A percentile compares a stretch with the other conserved stretches of the same genome.
phyloP scores from a whole-genome alignment of 2,797 vertebrate genomes.

The Poeciliopsis presidionis region DNA sequence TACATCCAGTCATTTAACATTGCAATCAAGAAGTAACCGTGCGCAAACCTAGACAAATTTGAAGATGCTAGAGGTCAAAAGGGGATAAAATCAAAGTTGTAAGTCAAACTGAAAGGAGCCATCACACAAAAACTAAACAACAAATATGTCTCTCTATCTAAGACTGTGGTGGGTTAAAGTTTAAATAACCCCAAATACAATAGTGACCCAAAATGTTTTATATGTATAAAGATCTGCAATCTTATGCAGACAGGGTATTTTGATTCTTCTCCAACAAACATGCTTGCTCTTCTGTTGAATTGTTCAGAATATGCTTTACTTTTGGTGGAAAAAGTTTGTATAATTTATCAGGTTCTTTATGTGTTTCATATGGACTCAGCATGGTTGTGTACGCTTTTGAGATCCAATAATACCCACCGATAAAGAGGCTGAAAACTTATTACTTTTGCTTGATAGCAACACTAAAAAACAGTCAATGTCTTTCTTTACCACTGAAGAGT shows the following conservation, averaged over 20 bases:
- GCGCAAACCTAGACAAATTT: background rate
- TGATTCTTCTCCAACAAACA: background rate
- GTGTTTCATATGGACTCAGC: background rate
- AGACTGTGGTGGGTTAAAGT: background rate
- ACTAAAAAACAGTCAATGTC: background rate
- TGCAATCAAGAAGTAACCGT: slow-evolving; percentile 37
- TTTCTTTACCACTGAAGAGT: background rate
- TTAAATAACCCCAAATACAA: background rate
- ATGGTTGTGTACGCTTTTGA: background rate
- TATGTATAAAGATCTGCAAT: background rate
- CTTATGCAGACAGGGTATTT: background rate
- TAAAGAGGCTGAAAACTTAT: background rate
- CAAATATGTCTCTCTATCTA: background rate
- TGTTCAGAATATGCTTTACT: background rate
- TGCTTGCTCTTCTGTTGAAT: background rate
- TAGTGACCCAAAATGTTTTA: background rate
- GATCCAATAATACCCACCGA: background rate
- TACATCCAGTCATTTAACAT: slow-evolving; percentile 10
- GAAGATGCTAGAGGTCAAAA: background rate
- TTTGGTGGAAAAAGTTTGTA: background rate
- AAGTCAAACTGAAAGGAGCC: background rate
- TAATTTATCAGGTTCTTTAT: background rate
- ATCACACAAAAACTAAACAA: background rate
- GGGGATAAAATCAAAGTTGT: background rate
- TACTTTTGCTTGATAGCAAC: background rate